Base-by-base conservation (phyloP, 2,888 invertebrate genomes). In the Lepidonotus clava region DNA sequence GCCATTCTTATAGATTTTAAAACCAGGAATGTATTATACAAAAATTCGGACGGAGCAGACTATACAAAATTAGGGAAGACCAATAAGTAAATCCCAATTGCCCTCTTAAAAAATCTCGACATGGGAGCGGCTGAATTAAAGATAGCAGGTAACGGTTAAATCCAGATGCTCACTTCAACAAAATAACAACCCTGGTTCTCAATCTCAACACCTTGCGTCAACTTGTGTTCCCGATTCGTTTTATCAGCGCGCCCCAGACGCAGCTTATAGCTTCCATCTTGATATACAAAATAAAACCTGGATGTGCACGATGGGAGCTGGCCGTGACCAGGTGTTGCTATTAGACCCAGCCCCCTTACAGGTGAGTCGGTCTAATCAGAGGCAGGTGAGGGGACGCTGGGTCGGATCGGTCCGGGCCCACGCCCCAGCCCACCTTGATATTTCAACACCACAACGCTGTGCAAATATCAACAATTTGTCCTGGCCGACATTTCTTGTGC, bases 401-500 rank as follows among this genome's bases (percentile, higher is more conserved):
- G 28, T n/a, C n/a, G n/a, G n/a, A n/a, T n/a, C n/a, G n/a, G n/a
- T n/a, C n/a, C n/a, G n/a, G n/a, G n/a, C n/a, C n/a, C n/a, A n/a
- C 53, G 18, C 53, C 1, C 21, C 53, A 53, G 18, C 4, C 11
- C 53, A 4, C 61, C 28, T 2, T 61, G 61, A 61, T 61, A 61
- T 18, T 61, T 61, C 61, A 61, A 11, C 28, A 61, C 21, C n/a
- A 32, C 24, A 11, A 61, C 61, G 61, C 61, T 61, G 61, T 61
- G 61, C 61, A 61, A 61, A 61, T 61, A 61, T 61, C 61, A 61
- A 61, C 61, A 61, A 61, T 61, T 61, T 61, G 61, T 61, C 61
- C 61, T 4, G 11, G n/a, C 28, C 0, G 24, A 61, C 28, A 61
- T 61, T 24, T n/a, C n/a, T n/a, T n/a, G n/a, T n/a, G n/a, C n/a